Conservation (phyloP, 2,888 invertebrate species). For the Prosapia bicincta region DNA sequence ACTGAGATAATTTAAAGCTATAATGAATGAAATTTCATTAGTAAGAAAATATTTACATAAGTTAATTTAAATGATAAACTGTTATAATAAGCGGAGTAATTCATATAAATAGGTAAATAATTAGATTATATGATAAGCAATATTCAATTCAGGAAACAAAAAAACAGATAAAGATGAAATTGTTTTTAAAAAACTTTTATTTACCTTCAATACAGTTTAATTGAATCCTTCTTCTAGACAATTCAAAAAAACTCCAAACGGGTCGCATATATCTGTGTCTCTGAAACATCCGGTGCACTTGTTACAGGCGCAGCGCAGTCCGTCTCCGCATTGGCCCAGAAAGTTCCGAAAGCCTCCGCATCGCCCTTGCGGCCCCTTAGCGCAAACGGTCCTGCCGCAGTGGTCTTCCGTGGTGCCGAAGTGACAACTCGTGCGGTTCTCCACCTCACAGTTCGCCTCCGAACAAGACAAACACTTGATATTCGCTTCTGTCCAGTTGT, state of each 20-base stretch:
- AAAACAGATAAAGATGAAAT: neutral
- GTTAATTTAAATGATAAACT: too few species aligned
- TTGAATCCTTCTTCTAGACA: neutral
- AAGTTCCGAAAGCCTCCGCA: neutral
- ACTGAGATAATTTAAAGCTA: too few species aligned
- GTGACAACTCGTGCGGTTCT: neutral
- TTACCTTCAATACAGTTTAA: neutral
- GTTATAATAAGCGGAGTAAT: too few species aligned
- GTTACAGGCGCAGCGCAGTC: neutral
- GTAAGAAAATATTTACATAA: too few species aligned
- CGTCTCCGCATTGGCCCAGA: neutral
- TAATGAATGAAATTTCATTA: too few species aligned
- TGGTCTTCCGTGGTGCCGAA: neutral
- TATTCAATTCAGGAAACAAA: neutral
- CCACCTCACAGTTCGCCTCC: neutral
- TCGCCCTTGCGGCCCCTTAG: neutral
- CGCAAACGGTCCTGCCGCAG: neutral
- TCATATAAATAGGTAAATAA: too few species aligned
- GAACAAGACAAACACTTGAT: neutral
- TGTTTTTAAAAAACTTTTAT: neutral
- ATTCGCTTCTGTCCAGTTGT: neutral
- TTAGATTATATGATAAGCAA: too few species aligned
- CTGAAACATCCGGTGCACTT: neutral
- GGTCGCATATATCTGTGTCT: neutral
- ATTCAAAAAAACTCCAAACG: neutral